A percentile compares a stretch with the other conserved stretches of the same genome.
Evolutionary conservation across 2,797 vertebrate species (phyloP).

Genomic region (Crocodylus rhombifer): DNA sequence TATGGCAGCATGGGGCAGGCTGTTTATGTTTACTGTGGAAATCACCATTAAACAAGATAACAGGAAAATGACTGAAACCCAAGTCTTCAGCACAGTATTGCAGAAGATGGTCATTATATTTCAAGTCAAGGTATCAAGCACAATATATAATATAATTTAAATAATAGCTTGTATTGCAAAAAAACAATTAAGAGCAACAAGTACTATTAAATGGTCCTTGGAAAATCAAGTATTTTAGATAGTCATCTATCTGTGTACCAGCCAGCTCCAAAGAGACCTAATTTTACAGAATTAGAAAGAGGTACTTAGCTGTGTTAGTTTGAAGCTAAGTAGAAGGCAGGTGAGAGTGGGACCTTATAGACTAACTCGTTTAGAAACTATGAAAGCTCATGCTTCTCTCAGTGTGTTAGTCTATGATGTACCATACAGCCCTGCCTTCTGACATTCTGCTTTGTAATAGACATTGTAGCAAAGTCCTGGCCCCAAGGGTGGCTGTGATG

Average conservation of each 20-base stretch:
- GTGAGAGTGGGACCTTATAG: too few relatives aligned
- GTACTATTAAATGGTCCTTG: neutral
- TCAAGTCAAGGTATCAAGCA: neutral
- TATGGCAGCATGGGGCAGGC: neutral
- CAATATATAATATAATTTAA: neutral
- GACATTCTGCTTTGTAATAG: too few relatives aligned
- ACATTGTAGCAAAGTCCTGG: too few relatives aligned
- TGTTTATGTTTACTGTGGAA: neutral
- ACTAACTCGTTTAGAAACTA: too few relatives aligned
- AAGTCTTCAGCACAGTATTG: neutral
- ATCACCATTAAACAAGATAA: neutral
- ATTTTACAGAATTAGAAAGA: neutral
- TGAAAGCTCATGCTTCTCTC: too few relatives aligned
- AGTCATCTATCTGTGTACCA: neutral
- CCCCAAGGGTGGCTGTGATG: too few relatives aligned
- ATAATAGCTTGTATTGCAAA: neutral
- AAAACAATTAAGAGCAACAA: neutral
- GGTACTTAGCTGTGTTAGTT: too few relatives aligned
- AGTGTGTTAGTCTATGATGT: too few relatives aligned
- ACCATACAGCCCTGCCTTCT: too few relatives aligned
- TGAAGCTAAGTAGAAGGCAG: too few relatives aligned
- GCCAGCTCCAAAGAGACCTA: neutral
- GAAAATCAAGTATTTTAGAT: neutral
- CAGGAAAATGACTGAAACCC: neutral
- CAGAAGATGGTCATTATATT: neutral